These are phyloP conservation scores for Addax nasomaculatus DNA, from an alignment of 2,113 vertebrate species.

Conservation along the genomic window DNA sequence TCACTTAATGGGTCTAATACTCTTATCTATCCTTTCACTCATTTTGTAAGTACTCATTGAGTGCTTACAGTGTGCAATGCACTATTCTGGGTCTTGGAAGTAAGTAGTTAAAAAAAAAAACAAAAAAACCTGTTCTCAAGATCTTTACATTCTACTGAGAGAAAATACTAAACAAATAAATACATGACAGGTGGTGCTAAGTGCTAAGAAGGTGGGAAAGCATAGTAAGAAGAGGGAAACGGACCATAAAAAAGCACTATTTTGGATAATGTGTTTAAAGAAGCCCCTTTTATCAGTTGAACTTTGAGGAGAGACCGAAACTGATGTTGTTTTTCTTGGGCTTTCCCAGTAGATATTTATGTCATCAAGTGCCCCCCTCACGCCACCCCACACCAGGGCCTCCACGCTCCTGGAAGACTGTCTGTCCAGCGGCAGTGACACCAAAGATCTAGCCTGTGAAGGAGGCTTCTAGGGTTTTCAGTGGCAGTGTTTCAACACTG, in stretches of 20 bases:
- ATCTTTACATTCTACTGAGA: neutral
- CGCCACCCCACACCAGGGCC: neutral
- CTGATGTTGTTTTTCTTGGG: neutral
- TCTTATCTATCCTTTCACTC: neutral
- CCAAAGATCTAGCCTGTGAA: neutral
- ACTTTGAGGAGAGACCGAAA: neutral
- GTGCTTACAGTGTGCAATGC: neutral
- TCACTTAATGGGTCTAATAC: neutral
- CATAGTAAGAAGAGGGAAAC: neutral
- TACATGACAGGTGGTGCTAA: neutral
- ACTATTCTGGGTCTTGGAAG: neutral
- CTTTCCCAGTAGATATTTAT: neutral
- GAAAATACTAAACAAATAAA: neutral
- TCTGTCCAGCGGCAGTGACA: neutral
- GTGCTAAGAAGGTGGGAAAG: neutral
- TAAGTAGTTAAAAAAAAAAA: neutral
- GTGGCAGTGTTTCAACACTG: neutral
- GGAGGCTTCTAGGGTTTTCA: neutral
- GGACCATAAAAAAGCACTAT: neutral
- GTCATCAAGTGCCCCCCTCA: neutral
- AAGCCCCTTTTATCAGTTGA: neutral
- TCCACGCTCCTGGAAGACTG: neutral
- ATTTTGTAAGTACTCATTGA: neutral
- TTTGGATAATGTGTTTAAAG: neutral
- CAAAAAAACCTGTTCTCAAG: neutral